phyloP scores from a whole-genome alignment of 2,888 invertebrate genomes.

The Aporophyla lueneburgensis region DNA sequence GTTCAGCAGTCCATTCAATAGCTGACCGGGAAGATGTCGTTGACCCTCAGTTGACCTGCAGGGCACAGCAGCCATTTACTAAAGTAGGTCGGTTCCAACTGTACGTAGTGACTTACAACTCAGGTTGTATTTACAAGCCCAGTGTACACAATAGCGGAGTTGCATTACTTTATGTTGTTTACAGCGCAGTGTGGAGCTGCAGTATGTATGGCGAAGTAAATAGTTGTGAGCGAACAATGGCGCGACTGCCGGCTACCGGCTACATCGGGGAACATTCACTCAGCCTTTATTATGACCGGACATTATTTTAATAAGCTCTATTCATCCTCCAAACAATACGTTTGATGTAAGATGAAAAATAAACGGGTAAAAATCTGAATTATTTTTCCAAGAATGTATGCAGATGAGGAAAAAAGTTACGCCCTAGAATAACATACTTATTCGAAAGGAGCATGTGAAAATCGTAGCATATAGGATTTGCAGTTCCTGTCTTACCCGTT shows the following conservation, averaged over 20 bases:
- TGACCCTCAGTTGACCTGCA: constrained; percentile 12
- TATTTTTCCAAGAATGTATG: neutral
- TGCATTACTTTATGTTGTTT: constrained; percentile 44
- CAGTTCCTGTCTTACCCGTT: neutral
- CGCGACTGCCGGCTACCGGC: neutral
- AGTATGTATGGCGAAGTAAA: constrained; percentile 17
- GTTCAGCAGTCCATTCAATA: neutral
- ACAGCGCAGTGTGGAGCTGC: constrained; percentile 12
- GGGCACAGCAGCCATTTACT: neutral
- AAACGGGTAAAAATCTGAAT: constrained; percentile 1
- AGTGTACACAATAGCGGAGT: constrained; percentile 37
- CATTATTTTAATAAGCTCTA: constrained; percentile 45
- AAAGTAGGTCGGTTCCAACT: constrained; percentile 23
- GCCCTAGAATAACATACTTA: neutral
- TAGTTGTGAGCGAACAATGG: constrained; percentile 31
- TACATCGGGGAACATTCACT: neutral
- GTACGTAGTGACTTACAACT: neutral
- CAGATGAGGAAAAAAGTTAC: neutral
- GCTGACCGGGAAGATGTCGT: neutral
- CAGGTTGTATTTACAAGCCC: constrained; percentile 27
- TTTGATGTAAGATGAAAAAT: constrained; percentile 21
- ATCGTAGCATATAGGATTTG: neutral
- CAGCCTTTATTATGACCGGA: constrained; percentile 32
- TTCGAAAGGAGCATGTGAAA: neutral
- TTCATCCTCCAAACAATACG: constrained; percentile 19